These are phyloP conservation scores for Leptinotarsa juncta DNA, from an alignment of 2,888 invertebrate species.

Conservation along the genomic window DNA sequence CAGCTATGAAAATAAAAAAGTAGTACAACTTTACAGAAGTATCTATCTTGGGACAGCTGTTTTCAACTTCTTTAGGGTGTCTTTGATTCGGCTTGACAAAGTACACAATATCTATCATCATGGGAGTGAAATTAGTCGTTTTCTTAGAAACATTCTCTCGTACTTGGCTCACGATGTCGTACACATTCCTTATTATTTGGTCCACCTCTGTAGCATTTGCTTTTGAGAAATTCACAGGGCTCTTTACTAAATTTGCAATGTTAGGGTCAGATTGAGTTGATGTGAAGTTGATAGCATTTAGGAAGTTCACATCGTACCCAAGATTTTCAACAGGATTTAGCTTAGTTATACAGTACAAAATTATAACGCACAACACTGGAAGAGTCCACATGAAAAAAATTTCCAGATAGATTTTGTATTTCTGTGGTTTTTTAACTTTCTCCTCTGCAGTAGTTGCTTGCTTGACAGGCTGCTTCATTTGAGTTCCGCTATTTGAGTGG, in stretches of 20 bases:
- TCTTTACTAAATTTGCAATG: constrained; percentile 50
- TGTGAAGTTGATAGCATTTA: constrained; percentile 41
- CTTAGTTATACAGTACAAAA: constrained; percentile 49
- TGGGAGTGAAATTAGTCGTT: constrained; percentile 34
- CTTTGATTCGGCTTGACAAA: constrained; percentile 43
- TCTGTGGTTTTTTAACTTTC: constrained; percentile 18
- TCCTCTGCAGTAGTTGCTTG: constrained; percentile 1
- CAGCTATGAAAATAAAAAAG: constrained; percentile 55
- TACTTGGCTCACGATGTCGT: constrained; percentile 55
- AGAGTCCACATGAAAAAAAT: constrained; percentile 47
- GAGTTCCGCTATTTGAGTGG: constrained; percentile 15
- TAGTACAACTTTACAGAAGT: constrained; percentile 55
- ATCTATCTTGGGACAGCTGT: constrained; percentile 40
- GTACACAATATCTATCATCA: constrained; percentile 50
- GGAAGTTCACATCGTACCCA: constrained; percentile 29
- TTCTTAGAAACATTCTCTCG: constrained; percentile 37
- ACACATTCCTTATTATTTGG: constrained; percentile 56
- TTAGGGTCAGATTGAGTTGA: constrained; percentile 40
- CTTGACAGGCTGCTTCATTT: constrained; percentile 8
- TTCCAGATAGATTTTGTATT: constrained; percentile 36
- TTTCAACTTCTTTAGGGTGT: constrained; percentile 33
- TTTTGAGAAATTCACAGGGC: constrained; percentile 52
- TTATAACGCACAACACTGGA: constrained; percentile 49
- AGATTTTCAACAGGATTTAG: constrained; percentile 20
- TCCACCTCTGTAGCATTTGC: constrained; percentile 52